Evolutionary conservation across 2,797 vertebrate species (phyloP).

Genomic region (Bradypodion ventrale): DNA sequence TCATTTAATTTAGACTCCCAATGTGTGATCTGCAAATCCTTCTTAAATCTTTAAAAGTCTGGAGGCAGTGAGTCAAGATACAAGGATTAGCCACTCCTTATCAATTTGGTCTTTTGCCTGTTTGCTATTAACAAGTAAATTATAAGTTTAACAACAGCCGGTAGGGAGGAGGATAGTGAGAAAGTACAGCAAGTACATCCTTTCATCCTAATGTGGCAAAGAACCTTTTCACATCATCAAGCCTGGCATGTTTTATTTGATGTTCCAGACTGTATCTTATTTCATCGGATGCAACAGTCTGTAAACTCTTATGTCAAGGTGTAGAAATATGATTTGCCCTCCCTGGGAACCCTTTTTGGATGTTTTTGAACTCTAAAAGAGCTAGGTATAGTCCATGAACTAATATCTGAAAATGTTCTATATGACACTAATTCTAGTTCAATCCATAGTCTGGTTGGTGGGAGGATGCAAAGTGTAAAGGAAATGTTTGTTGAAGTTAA

Average conservation of each 20-base stretch:
- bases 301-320: too few species aligned
- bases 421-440: not conserved
- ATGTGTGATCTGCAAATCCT: not conserved
- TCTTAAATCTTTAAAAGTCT: not conserved
- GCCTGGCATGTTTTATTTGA: too few species aligned
- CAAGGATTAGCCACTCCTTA: not conserved
- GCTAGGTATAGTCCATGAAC: not conserved
- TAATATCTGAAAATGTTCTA: not conserved
- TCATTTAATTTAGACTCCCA: not conserved
- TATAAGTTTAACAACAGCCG: not conserved
- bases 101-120: not conserved
- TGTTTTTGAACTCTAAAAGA: not conserved
- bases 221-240: too few species aligned
- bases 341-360: not conserved
- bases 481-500: not conserved
- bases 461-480: too few species aligned
- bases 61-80: not conserved
- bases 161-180: not conserved
- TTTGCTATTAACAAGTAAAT: not conserved
- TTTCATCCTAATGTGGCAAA: not conserved
- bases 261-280: too few species aligned
- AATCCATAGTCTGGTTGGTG: not conserved
- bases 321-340: too few species aligned
- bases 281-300: too few species aligned
- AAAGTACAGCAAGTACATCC: not conserved